Conservation (phyloP, 2,797 vertebrate genomes). For the Enteromius mattozi region DNA sequence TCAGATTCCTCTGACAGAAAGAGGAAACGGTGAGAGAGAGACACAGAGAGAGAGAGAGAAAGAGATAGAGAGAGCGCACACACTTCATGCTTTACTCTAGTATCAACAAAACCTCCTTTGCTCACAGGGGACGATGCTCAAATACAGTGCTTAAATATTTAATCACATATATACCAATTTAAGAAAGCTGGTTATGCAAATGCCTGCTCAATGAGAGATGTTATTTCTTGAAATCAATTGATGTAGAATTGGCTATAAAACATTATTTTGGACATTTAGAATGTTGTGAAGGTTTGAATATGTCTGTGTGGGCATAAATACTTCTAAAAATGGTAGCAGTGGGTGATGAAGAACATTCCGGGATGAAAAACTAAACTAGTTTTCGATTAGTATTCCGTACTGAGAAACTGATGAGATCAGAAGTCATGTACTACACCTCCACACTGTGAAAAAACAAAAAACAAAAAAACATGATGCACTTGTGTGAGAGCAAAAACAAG, state of each 20-base stretch:
- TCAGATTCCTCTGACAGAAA: constrained; percentile 18
- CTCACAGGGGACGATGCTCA: constrained; percentile 33
- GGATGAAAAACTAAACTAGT: background rate
- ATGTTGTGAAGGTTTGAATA: constrained; percentile 23
- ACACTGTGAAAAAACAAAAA: background rate
- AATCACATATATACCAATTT: constrained; percentile 54
- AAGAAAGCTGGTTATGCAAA: constrained; percentile 63
- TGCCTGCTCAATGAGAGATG: constrained; percentile 52
- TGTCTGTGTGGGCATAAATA: constrained; percentile 29
- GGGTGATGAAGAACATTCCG: background rate
- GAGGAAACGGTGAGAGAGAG: background rate
- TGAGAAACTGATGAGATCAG: background rate
- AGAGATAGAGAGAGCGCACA: no score
- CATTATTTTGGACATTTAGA: background rate
- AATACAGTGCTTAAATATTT: constrained; percentile 59
- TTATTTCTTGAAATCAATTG: constrained; percentile 47
- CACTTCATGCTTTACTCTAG: constrained; percentile 5
- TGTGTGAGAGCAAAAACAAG: background rate
- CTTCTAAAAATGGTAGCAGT: constrained; percentile 19
- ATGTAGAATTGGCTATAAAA: constrained; percentile 18
- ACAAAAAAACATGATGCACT: background rate
- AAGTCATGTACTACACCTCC: constrained; percentile 4
- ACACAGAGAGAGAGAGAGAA: no score
- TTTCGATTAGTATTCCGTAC: constrained; percentile 9
- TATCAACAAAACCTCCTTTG: constrained; percentile 46